These are phyloP conservation scores for Phylloscopus trochilus DNA, from an alignment of 2,113 vertebrate species.

Conservation along the genomic window DNA sequence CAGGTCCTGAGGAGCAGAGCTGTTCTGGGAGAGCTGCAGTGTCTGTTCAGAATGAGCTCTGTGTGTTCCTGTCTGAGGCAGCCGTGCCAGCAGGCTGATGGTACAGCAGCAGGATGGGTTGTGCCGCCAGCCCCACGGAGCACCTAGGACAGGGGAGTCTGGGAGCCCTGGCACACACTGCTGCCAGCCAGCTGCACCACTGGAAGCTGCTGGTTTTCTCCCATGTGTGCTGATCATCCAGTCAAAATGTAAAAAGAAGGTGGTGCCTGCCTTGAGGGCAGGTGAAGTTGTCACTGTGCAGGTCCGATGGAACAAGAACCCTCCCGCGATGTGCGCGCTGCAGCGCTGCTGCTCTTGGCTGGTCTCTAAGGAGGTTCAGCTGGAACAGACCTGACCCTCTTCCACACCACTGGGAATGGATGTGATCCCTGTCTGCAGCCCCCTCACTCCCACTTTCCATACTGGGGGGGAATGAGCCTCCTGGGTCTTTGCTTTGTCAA, in stretches of 20 bases:
- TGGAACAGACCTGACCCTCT: neutral
- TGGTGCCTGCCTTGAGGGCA: neutral
- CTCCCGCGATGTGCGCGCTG: accelerated
- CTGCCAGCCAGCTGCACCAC: neutral
- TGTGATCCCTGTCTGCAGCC: neutral
- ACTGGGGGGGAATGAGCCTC: neutral
- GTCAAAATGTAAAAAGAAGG: neutral
- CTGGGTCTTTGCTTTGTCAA: neutral
- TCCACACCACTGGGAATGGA: neutral
- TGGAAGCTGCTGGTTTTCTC: neutral
- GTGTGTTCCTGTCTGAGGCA: neutral
- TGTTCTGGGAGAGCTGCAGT: neutral
- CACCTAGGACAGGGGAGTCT: neutral
- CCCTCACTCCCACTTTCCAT: neutral
- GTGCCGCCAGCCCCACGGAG: neutral
- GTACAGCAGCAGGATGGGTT: neutral
- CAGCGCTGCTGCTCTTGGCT: neutral
- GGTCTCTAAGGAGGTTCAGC: neutral
- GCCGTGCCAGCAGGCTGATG: neutral
- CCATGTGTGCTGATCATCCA: neutral
- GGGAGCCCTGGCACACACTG: neutral
- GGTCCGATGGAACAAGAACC: neutral
- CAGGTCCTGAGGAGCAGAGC: neutral
- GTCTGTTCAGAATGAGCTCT: neutral
- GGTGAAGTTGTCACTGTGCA: neutral